Evolutionary conservation across 1,140 invertebrate species (phyloP), one percentile per base, ranked within the genome.

Genomic region (Papilio xuthus): DNA sequence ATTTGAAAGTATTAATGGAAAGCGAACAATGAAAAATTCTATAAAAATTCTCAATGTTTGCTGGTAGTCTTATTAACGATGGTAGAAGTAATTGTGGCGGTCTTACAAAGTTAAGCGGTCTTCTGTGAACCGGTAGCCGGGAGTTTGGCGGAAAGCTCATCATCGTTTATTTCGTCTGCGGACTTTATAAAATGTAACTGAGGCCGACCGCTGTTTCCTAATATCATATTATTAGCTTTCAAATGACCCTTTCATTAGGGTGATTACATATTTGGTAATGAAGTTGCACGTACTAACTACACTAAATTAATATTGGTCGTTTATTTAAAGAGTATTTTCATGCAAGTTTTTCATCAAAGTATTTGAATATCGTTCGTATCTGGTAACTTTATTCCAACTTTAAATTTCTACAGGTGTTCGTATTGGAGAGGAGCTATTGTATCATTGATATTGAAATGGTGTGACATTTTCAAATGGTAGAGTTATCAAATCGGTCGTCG

Each of bases 81-180:
- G 85, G 82, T 86, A 87, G 86, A 88, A 90, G 90, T 93, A 91
- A 92, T 91, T 91, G 90, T 89, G 90, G 89, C 86, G 89, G 90
- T 90, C 86, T 92, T 92, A 88, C 89, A 90, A 92, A 92, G 91
- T 92, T 92, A 91, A 92, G 84, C 88, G 86, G 87, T 77, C 81
- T 83, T 80, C 83, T 84, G 84, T 90, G 89, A 92, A 85, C 88
- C 86, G 83, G 73, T 53, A 72, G 86, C 87, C 86, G 83, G 76
- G 63, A 72, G 86, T 85, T 79, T 81, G 80, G 80, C 81, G 75
- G 82, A 84, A 86, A 84, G 82, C 85, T 89, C 90, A 88, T 92
- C 91, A 92, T 89, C 89, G 90, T 93, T 76, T 93, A 93, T 93
- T 93, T 90, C 85, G 92, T 93, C 92, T 93, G 91, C 86, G 85